A percentile compares a stretch with the other conserved stretches of the same genome.
Conservation (phyloP, 2,797 vertebrate genomes). For the Potorous gilbertii region DNA sequence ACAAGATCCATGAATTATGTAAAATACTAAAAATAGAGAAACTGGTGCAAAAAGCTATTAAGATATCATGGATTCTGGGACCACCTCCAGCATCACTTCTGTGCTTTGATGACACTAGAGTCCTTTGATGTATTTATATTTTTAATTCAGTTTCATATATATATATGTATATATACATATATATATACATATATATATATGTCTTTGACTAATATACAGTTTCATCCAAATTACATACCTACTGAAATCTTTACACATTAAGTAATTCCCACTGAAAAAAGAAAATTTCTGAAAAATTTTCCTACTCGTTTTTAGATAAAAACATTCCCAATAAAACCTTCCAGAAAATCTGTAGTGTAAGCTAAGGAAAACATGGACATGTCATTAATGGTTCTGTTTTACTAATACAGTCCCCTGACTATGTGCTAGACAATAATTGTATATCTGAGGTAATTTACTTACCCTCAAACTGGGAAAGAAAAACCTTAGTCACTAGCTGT, state of each 20-base stretch:
- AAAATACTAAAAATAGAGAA: constrained; percentile 81
- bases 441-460: background rate
- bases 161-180: constrained; percentile 63
- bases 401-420: constrained; percentile 25
- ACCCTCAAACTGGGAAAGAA: constrained; percentile 45
- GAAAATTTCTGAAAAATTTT: constrained; percentile 73
- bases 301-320: constrained; percentile 73
- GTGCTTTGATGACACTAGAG: constrained; percentile 76
- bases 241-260: constrained; percentile 79
- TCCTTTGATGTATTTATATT: constrained; percentile 77
- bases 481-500: background rate
- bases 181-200: constrained; percentile 62
- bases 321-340: constrained; percentile 70
- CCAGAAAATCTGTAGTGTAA: background rate
- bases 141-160: constrained; percentile 74
- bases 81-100: constrained; percentile 71
- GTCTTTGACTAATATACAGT: constrained; percentile 77
- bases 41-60: constrained; percentile 78
- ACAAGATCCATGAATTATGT: constrained; percentile 77
- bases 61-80: constrained; percentile 79
- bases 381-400: constrained; percentile 36
- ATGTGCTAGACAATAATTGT: background rate
- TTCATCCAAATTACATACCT: constrained; percentile 78
- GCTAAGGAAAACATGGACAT: background rate
- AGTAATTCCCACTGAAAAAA: constrained; percentile 77